These are phyloP conservation scores for Malacoctenus gilli DNA, from an alignment of 2,797 vertebrate genomes.

Conservation along the genomic window DNA sequence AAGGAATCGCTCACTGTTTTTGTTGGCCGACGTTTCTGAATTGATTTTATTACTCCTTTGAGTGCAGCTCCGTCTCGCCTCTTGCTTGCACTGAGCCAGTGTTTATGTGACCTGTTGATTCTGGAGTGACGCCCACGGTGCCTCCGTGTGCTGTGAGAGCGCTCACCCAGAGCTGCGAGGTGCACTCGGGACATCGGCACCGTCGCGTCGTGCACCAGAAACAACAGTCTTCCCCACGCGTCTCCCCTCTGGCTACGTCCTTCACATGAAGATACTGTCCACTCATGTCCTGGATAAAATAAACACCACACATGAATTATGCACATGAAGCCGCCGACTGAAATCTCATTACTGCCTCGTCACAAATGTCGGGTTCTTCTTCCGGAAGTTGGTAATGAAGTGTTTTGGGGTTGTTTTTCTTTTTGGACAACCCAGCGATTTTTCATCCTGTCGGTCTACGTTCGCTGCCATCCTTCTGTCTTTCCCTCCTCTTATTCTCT, in stretches of 20 bases:
- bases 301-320: conserved; percentile 38
- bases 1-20: neutral
- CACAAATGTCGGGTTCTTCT: conserved; percentile 5
- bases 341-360: conserved; percentile 35
- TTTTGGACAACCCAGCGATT: conserved; percentile 4
- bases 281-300: conserved; percentile 10
- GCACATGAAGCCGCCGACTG: conserved; percentile 31
- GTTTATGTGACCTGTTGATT: conserved; percentile 17
- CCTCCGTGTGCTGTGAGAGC: conserved; percentile 12
- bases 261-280: conserved; percentile 23
- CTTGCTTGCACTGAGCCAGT: neutral
- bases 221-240: conserved; percentile 11
- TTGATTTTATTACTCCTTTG: neutral
- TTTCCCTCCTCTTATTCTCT: conserved; percentile 1
- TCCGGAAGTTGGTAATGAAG: conserved; percentile 1
- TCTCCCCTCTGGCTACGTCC: conserved; percentile 8
- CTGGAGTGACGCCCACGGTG: conserved; percentile 1
- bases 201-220: conserved; percentile 14
- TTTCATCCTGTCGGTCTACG: neutral
- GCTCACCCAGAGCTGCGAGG: conserved; percentile 4
- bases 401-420: too few relatives aligned
- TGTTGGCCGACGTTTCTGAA: neutral
- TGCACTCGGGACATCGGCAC: conserved; percentile 5
- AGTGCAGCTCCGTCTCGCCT: neutral
- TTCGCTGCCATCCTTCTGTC: neutral